Evolutionary conservation across 2,113 vertebrate genomes (phyloP).

Genomic region (Phasianus colchicus): DNA sequence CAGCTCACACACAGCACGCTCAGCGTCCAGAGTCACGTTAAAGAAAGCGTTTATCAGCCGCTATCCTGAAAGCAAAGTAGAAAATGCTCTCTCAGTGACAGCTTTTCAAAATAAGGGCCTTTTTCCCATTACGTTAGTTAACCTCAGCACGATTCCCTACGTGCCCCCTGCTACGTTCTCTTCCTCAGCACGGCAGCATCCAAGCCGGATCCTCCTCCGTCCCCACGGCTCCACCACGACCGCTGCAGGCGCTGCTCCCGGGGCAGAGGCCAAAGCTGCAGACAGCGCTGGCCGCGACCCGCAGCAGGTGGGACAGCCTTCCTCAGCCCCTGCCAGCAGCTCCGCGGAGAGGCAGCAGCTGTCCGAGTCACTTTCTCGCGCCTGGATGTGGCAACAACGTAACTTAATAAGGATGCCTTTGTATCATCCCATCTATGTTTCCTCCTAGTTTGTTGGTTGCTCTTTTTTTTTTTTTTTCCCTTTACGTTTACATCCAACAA

Average conservation of each 20-base stretch:
- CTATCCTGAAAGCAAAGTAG: background rate
- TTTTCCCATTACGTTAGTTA: background rate
- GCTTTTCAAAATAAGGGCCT: background rate
- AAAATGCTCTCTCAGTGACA: background rate
- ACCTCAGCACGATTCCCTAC: background rate
- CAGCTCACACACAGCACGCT: background rate
- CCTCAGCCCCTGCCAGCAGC: background rate
- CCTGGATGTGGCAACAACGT: background rate
- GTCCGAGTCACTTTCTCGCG: background rate
- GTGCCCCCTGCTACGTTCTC: background rate
- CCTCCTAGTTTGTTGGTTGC: background rate
- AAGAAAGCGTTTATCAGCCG: background rate
- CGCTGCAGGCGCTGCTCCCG: background rate
- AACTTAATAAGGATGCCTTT: background rate
- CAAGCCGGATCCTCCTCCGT: background rate
- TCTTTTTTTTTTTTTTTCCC: background rate
- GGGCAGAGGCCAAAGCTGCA: background rate
- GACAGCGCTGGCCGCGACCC: fast-evolving
- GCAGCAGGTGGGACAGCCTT: background rate
- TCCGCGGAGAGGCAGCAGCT: background rate
- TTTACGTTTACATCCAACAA: background rate
- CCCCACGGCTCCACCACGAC: background rate
- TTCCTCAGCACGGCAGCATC: background rate
- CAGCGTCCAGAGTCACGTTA: background rate
- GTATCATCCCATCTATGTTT: background rate